phyloP scores from a whole-genome alignment of 2,113 vertebrate species.

The Gobius niger region DNA sequence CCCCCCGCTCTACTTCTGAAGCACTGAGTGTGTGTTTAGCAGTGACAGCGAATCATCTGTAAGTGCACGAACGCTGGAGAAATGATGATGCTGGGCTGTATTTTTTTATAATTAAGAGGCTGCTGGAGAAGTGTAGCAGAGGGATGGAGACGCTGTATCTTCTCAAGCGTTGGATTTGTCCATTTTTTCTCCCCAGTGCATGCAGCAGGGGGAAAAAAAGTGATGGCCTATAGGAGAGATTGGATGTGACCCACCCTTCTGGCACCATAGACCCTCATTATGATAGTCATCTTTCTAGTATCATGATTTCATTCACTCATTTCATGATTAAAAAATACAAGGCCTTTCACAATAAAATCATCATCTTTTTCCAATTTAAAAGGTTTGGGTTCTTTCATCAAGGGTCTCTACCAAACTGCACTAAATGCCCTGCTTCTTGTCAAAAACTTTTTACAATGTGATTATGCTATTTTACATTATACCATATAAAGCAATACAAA shows the following conservation, averaged over 20 bases:
- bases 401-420: no score
- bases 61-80: conserved; percentile 38
- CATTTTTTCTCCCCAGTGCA: conserved; percentile 7
- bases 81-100: conserved; percentile 41
- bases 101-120: conserved; percentile 16
- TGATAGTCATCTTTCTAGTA: background rate
- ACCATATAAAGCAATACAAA: no score
- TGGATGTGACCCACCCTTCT: conserved; percentile 46
- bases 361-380: no score
- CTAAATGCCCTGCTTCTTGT: no score
- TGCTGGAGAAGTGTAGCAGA: background rate
- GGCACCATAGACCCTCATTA: conserved; percentile 19
- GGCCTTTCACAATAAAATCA: no score
- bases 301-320: no score
- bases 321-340: no score
- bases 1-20: conserved; percentile 49
- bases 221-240: conserved; percentile 27
- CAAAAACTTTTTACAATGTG: no score
- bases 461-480: no score
- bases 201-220: conserved; percentile 38
- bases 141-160: background rate
- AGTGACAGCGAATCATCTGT: conserved; percentile 62
- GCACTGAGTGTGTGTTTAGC: conserved; percentile 55
- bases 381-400: no score
- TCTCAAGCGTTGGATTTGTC: conserved; percentile 33